A percentile compares a stretch with the other conserved stretches of the same genome.
Conservation (phyloP, 92 coral and sea anemone species). For the Nematostella vectensis region DNA sequence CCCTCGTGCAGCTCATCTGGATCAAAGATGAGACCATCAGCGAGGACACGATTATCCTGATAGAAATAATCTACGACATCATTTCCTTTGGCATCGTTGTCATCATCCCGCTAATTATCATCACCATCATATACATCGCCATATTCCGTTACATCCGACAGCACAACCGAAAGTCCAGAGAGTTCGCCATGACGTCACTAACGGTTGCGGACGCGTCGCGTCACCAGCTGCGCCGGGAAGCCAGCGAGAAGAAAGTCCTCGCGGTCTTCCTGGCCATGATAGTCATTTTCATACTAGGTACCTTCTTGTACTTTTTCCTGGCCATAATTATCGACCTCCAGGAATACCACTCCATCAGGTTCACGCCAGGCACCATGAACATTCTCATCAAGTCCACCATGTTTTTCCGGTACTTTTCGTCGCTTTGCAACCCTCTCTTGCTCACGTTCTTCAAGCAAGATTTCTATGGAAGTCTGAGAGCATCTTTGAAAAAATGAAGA, state of each 20-base stretch:
- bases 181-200: conserved; percentile 6
- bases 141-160: conserved; percentile 38
- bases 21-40: conserved; percentile 4
- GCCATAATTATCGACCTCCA: conserved; percentile 45
- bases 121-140: conserved; percentile 36
- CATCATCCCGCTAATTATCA: conserved; percentile 37
- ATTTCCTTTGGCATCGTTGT: conserved; percentile 40
- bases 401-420: conserved; percentile 58
- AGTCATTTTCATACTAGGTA: conserved; percentile 55
- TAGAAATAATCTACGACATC: conserved; percentile 47
- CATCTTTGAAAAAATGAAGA: too few relatives aligned
- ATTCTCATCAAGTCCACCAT: conserved; percentile 15
- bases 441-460: conserved; percentile 66
- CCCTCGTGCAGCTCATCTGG: conserved; percentile 54
- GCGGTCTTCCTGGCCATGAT: conserved; percentile 60
- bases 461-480: conserved; percentile 33
- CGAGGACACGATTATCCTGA: conserved; percentile 8
- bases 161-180: conserved; percentile 18
- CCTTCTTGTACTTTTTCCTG: conserved; percentile 50
- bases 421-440: conserved; percentile 57
- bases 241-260: conserved; percentile 47
- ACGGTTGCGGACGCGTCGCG: neutral
- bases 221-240: conserved; percentile 3
- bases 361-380: conserved; percentile 18
- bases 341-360: conserved; percentile 20